Evolutionary conservation across 2,113 vertebrate species (phyloP), one percentile per base, ranked within the genome.

Genomic region (Psittacula cyanocephala): DNA sequence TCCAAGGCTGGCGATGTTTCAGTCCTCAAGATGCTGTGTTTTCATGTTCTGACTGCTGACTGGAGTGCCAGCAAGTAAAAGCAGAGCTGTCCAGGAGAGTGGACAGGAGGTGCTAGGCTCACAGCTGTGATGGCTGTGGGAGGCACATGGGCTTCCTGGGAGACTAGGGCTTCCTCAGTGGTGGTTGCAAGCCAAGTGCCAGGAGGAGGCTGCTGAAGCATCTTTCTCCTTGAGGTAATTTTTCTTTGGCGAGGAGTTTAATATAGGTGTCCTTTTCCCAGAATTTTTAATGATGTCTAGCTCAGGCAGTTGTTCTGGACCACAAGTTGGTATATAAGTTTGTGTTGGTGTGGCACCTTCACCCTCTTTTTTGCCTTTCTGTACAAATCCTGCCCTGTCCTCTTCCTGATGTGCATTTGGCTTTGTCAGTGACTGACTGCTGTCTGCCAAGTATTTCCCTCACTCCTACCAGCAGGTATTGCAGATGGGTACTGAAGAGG

Each of bases 11-110:
- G 25, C 0, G 2, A 29, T 43, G 25, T 52, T 49, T 11, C 22
- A 33, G 43, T 63, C 39, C 28, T 59, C 0, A 1, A 7, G 13
- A 5, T 12, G 3, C 43, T 4, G 1, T 2, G 2, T 33, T 69
- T 86, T 49, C 24, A 5, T 43, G 27, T 69, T 76, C 47, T 0
- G 5, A 5, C n/a, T 33, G 64, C 27, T 69, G 35, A 27, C 7
- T 0, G 3, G 22, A 10, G 6, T 60, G 28, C n/a, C 49, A 46
- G 35, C 22, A 60, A 23, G 25, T 64, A 43, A 86, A 76, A 67
- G 31, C 35, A 64, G 44, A 64, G 29, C 19, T 76, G 28, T 25
- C 25, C 15, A 16, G 3, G 11, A 20, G 18, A 60, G 14, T 0
- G 1, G 28, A 13, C 11, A 77, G 44, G 53, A 91, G 19, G 7